Conservation (phyloP, 2,888 invertebrate species). For the Nomada hirtipes region DNA sequence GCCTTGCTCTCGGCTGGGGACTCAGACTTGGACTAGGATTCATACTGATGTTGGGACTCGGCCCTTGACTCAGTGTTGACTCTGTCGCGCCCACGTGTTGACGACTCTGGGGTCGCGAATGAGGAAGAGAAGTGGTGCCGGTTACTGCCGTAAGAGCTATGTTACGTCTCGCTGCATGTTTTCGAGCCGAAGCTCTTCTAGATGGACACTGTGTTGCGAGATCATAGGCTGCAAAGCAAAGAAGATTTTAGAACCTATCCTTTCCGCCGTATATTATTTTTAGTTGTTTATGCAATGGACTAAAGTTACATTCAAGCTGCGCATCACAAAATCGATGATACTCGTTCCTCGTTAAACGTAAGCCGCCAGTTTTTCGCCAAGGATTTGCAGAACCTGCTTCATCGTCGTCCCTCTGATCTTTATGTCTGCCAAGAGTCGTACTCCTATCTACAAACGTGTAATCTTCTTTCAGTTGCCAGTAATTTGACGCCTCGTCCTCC, state of each 20-base stretch:
- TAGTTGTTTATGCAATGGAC: neutral
- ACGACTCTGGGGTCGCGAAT: conserved; percentile 87
- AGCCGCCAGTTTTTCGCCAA: conserved; percentile 81
- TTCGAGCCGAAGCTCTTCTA: conserved; percentile 88
- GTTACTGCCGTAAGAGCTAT: conserved; percentile 84
- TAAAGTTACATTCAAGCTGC: conserved; percentile 90
- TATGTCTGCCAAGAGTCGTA: conserved; percentile 50
- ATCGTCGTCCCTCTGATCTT: conserved; percentile 77
- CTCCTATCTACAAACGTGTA: conserved; percentile 62
- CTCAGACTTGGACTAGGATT: conserved; percentile 77
- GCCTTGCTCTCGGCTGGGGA: conserved; percentile 77
- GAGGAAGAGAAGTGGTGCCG: conserved; percentile 89
- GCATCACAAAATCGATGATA: conserved; percentile 92
- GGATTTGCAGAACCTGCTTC: conserved; percentile 81
- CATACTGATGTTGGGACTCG: conserved; percentile 77
- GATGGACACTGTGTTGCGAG: conserved; percentile 93
- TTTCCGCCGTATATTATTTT: neutral
- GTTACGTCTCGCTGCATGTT: conserved; percentile 89
- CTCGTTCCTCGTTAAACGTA: conserved; percentile 89
- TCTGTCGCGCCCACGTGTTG: conserved; percentile 72
- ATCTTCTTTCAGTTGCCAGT: conserved; percentile 73
- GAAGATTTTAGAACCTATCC: neutral
- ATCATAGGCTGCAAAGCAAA: conserved; percentile 88
- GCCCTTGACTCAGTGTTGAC: conserved; percentile 66
- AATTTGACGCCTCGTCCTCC: conserved; percentile 73